Evolutionary conservation across 2,888 invertebrate species (phyloP).

Genomic region (Hylaea fasciaria): DNA sequence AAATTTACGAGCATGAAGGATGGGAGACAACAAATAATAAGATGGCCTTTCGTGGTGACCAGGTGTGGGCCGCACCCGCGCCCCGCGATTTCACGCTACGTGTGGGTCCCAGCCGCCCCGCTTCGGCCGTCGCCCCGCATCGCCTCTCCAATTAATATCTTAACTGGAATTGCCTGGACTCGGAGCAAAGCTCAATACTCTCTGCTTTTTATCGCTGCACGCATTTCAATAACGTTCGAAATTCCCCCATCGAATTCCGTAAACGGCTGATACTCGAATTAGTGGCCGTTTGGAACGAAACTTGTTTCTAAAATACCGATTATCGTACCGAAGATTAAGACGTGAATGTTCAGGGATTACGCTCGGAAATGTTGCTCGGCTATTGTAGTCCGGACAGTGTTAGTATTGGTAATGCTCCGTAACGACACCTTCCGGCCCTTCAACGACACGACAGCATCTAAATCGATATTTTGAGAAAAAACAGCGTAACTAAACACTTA

Average conservation of each 20-base stretch:
- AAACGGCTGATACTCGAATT: conserved; percentile 44
- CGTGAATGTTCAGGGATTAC: conserved; percentile 52
- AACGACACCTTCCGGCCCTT: conserved; percentile 83
- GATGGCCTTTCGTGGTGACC: conserved; percentile 67
- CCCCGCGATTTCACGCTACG: conserved; percentile 82
- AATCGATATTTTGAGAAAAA: conserved; percentile 83
- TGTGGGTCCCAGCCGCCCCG: conserved; percentile 69
- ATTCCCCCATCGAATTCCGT: conserved; percentile 56
- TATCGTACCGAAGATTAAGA: conserved; percentile 42
- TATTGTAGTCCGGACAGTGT: conserved; percentile 65
- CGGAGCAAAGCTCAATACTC: conserved; percentile 47
- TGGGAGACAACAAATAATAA: conserved; percentile 84
- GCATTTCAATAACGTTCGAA: conserved; percentile 62
- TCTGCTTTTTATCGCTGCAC: conserved; percentile 62
- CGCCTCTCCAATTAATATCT: conserved; percentile 77
- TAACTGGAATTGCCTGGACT: conserved; percentile 72
- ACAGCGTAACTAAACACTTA: conserved; percentile 83
- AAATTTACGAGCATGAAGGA: conserved; percentile 84
- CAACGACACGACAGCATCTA: conserved; percentile 79
- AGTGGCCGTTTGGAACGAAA: conserved; percentile 45
- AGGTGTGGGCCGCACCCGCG: conserved; percentile 77
- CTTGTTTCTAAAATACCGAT: conserved; percentile 49
- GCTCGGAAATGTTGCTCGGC: conserved; percentile 49
- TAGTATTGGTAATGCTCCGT: conserved; percentile 77
- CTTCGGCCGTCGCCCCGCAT: conserved; percentile 41